phyloP scores from a whole-genome alignment of 1,140 invertebrate genomes.

The Stratiolaelaps scimitus region DNA sequence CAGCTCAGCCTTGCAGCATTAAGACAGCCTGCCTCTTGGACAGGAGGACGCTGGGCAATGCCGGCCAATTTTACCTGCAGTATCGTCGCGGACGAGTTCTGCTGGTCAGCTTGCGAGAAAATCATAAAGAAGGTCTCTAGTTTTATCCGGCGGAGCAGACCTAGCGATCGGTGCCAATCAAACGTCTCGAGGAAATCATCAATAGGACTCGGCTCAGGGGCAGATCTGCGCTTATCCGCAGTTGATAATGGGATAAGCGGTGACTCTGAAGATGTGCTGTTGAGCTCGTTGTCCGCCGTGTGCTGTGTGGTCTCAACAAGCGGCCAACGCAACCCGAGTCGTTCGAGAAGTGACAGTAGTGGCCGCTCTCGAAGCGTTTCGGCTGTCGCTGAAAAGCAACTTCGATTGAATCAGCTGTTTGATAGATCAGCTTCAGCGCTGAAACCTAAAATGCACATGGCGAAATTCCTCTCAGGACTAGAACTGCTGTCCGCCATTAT shows the following conservation, averaged over 20 bases:
- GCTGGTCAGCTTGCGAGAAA: constrained; percentile 45
- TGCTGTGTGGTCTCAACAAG: constrained; percentile 55
- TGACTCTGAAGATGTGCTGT: not conserved
- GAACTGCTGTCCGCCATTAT: too few relatives aligned
- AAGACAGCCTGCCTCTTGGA: too few relatives aligned
- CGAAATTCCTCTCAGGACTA: too few relatives aligned
- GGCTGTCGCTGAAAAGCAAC: constrained; percentile 38
- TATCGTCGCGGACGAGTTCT: constrained; percentile 44
- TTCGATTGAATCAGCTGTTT: constrained; percentile 28
- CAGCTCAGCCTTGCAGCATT: too few relatives aligned
- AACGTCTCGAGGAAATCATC: constrained; percentile 44
- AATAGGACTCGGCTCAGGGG: not conserved
- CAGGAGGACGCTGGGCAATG: too few relatives aligned
- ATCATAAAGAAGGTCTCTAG: constrained; percentile 50
- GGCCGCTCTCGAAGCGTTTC: constrained; percentile 56
- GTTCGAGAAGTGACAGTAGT: constrained; percentile 54
- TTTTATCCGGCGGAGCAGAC: constrained; percentile 66
- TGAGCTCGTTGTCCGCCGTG: constrained; percentile 37
- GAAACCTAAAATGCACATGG: too few relatives aligned
- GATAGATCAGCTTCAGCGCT: not conserved
- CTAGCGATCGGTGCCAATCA: constrained; percentile 63
- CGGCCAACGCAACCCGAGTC: constrained; percentile 66
- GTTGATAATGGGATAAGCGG: not conserved
- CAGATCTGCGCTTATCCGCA: constrained; percentile 4
- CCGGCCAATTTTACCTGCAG: constrained; percentile 39